Percentiles rank a stretch among this genome's conserved stretches.
These are phyloP conservation scores for Athalia circularis DNA, from an alignment of 2,888 invertebrate genomes.

Conservation along the genomic window DNA sequence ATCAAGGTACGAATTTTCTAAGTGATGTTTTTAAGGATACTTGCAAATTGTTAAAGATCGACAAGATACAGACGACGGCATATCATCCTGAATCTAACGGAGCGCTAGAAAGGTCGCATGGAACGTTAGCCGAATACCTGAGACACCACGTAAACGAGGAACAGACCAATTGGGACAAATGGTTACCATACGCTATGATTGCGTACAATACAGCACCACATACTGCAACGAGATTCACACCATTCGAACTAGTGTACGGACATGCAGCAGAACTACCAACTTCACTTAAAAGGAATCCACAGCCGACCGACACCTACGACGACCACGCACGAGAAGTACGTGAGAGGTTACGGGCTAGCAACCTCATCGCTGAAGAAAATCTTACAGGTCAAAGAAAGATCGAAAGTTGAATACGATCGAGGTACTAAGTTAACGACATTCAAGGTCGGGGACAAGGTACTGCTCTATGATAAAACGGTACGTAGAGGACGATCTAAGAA, in stretches of 20 bases:
- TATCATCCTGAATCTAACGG: slow-evolving; percentile 64
- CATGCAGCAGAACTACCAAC: slow-evolving; percentile 12
- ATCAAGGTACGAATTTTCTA: not conserved
- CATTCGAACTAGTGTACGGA: slow-evolving; percentile 1
- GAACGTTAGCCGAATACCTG: slow-evolving; percentile 61
- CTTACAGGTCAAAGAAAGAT: too few relatives aligned
- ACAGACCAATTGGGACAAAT: slow-evolving; percentile 52
- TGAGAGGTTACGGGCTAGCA: not conserved
- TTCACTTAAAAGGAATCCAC: slow-evolving; percentile 54
- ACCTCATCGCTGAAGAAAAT: too few relatives aligned
- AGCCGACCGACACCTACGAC: slow-evolving; percentile 61
- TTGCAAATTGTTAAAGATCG: slow-evolving; percentile 60
- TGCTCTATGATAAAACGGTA: not conserved
- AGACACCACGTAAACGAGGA: slow-evolving; percentile 59
- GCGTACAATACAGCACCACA: slow-evolving; percentile 44
- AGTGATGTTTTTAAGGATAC: slow-evolving; percentile 57
- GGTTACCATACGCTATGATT: slow-evolving; percentile 47
- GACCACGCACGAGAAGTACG: slow-evolving; percentile 49
- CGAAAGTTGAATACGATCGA: too few relatives aligned
- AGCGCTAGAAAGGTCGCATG: slow-evolving; percentile 62
- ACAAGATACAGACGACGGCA: slow-evolving; percentile 60
- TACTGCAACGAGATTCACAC: slow-evolving; percentile 7
- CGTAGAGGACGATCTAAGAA: too few relatives aligned
- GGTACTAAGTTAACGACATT: too few relatives aligned
- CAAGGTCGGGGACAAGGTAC: too few relatives aligned